Evolutionary conservation across 2,888 invertebrate genomes (phyloP).

Genomic region (Augiades crinisus): DNA sequence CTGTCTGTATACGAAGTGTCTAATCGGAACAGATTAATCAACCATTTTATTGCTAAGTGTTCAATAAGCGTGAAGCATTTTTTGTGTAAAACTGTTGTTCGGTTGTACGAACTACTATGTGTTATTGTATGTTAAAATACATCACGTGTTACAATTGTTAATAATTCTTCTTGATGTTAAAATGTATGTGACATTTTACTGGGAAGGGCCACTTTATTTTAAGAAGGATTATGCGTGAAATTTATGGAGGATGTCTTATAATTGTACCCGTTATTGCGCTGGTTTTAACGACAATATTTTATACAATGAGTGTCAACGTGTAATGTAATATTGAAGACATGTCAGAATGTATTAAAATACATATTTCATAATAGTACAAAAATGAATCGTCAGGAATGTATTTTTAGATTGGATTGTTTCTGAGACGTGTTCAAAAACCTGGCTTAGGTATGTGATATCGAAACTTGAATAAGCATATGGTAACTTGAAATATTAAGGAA

Average conservation of each 20-base stretch:
- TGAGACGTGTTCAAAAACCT: neutral
- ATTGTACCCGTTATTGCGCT: neutral
- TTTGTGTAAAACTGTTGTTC: too few relatives aligned
- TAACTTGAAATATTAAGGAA: neutral
- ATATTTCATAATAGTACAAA: neutral
- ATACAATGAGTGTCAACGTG: slow-evolving; percentile 5
- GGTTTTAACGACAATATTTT: neutral
- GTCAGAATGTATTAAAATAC: neutral
- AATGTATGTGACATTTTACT: too few relatives aligned
- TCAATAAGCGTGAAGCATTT: too few relatives aligned
- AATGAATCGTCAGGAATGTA: neutral
- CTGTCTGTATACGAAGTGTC: too few relatives aligned
- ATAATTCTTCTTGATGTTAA: neutral
- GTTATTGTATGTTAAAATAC: slow-evolving; percentile 4
- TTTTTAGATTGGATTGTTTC: neutral
- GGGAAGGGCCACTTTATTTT: neutral
- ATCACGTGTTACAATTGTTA: slow-evolving; percentile 11
- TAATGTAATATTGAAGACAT: neutral
- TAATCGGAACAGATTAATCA: too few relatives aligned
- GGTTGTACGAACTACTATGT: too few relatives aligned
- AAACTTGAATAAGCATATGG: neutral
- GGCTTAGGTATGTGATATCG: neutral
- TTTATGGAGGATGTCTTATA: slow-evolving; percentile 8
- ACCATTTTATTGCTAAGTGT: too few relatives aligned
- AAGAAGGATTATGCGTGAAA: neutral